Evolutionary conservation across 30 jellyfish, hydroid and myxozoan species (phyloP), one percentile per base, ranked within the genome.

Genomic region (Nemopilema nomurai): DNA sequence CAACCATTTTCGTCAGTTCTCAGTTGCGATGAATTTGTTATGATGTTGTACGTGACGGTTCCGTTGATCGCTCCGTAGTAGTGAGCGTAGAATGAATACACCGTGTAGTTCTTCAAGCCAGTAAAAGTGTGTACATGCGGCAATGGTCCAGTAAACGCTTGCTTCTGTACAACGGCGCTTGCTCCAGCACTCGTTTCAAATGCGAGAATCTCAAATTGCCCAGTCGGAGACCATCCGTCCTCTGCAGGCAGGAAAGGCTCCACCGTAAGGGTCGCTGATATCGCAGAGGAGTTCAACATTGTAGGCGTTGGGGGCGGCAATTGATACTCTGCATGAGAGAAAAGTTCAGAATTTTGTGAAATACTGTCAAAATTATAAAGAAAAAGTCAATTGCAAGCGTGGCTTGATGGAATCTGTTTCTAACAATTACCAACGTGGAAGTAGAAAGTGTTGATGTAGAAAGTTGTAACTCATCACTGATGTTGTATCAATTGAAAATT

Each of bases 1-100:
- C 51, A 16, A 76, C 85, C 85, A 24, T 64, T 32, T 51, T 76
- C 85, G 16, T 28, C 85, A 8, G 85, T 51, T 76, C 67, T 76
- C 57, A 27, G 23, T 53, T 7, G 0, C n/a, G 17, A n/a, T 28
- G 1, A 18, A n/a, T 30, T 0, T 49, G 85, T 20, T 8, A 22
- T 22, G 16, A 76, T 20, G 24, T 76, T 76, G 25, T n/a, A 50
- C 30, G 50, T 20, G 17, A 25, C 16, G 22, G 53, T n/a, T 6
- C 28, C 28, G 22, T 51, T 51, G 27, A 49, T 18, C 0, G 0
- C 0, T 27, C 85, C 85, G 29, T 19, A 19, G 51, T 76, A 76
- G 31, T 8, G 28, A 9, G 69, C 49, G 51, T 30, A 49, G 32
- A 76, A 24, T 8, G 62, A 0, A 21, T 51, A 76, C 1, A 1